A percentile compares a stretch with the other conserved stretches of the same genome.
phyloP scores from a whole-genome alignment of 2,888 invertebrate genomes.

The Allacma fusca region DNA sequence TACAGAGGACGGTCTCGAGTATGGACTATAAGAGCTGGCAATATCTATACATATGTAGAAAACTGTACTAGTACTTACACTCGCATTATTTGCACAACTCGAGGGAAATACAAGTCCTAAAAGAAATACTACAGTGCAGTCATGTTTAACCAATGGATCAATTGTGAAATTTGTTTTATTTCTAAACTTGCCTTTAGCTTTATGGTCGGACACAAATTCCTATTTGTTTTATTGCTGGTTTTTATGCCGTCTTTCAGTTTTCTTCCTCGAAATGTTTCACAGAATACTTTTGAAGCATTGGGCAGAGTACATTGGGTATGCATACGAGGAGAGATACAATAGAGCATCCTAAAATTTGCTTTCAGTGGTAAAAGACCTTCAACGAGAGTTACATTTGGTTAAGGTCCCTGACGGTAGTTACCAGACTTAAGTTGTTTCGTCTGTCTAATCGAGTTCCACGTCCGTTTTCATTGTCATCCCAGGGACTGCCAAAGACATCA shows the following conservation, averaged over 20 bases:
- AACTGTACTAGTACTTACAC: too few relatives aligned
- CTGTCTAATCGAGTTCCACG: slow-evolving; percentile 22
- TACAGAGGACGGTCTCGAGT: too few relatives aligned
- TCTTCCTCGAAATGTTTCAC: too few relatives aligned
- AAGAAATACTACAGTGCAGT: slow-evolving; percentile 3
- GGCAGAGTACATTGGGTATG: too few relatives aligned
- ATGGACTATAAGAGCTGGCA: too few relatives aligned
- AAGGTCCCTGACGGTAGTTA: background rate
- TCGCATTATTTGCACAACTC: slow-evolving; percentile 30
- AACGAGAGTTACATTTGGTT: too few relatives aligned
- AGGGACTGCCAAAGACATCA: slow-evolving; percentile 23
- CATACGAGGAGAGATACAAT: too few relatives aligned
- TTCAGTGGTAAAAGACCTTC: too few relatives aligned
- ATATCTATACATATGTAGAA: too few relatives aligned
- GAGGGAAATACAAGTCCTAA: background rate
- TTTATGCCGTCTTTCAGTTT: background rate
- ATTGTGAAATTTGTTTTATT: slow-evolving; percentile 20
- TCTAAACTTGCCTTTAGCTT: slow-evolving; percentile 9
- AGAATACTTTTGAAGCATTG: too few relatives aligned
- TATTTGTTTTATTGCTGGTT: slow-evolving; percentile 23
- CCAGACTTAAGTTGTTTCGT: background rate
- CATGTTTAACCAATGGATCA: slow-evolving; percentile 32
- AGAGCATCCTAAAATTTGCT: too few relatives aligned
- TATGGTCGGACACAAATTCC: slow-evolving; percentile 18
- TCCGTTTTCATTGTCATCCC: slow-evolving; percentile 16